phyloP scores from a whole-genome alignment of 2,797 vertebrate species.

The Thalassophryne amazonica region DNA sequence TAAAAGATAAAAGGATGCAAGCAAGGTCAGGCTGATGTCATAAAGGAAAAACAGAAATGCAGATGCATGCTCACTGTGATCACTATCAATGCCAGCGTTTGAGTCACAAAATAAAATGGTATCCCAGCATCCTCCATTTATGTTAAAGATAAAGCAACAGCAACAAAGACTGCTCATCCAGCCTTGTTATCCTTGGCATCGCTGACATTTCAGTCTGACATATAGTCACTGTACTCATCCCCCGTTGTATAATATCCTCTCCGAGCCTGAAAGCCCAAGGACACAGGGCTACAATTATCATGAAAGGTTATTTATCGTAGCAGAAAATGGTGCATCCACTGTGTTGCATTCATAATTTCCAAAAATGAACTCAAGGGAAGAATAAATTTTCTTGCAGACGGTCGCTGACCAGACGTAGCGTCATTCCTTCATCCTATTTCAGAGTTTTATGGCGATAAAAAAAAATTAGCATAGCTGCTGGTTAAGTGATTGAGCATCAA shows the following conservation, averaged over 20 bases:
- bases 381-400: constrained; percentile 42
- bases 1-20: background rate
- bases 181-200: constrained; percentile 56
- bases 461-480: constrained; percentile 24
- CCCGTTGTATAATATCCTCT: constrained; percentile 71
- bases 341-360: constrained; percentile 59
- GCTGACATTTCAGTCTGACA: constrained; percentile 71
- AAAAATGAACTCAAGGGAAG: constrained; percentile 45
- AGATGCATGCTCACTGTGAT: background rate
- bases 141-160: constrained; percentile 36
- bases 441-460: constrained; percentile 18
- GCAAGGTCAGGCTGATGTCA: background rate
- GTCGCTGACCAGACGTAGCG: constrained; percentile 10
- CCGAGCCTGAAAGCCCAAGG: constrained; percentile 62
- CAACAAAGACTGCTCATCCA: constrained; percentile 16
- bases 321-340: constrained; percentile 49
- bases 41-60: background rate
- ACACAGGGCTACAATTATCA: constrained; percentile 68
- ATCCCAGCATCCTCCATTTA: constrained; percentile 24
- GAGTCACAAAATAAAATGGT: constrained; percentile 7
- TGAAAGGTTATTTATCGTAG: constrained; percentile 74
- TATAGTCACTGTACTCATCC: constrained; percentile 52
- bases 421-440: constrained; percentile 9
- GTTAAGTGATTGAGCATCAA: constrained; percentile 11
- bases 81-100: background rate